A percentile compares a stretch with the other conserved stretches of the same genome.
Evolutionary conservation across 2,113 vertebrate genomes (phyloP).

Genomic region (Chaenocephalus aceratus): DNA sequence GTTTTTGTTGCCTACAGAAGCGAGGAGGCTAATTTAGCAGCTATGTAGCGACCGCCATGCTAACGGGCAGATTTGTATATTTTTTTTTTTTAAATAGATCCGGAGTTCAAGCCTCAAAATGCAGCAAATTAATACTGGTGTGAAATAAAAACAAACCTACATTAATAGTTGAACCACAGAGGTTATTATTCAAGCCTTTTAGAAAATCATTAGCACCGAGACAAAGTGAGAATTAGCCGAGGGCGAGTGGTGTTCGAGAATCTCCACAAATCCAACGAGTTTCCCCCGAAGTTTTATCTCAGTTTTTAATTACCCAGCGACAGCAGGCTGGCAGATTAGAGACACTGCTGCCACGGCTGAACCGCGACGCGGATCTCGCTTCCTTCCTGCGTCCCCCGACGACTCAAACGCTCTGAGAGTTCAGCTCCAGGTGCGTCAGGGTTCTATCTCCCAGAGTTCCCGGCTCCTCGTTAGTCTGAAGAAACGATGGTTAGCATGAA

Average conservation of each 20-base stretch:
- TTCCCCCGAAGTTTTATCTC: not conserved
- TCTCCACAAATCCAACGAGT: not conserved
- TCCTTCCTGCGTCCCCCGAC: not conserved
- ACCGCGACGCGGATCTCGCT: not conserved
- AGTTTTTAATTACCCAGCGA: not conserved
- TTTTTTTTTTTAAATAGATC: not conserved
- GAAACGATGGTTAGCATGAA: not conserved
- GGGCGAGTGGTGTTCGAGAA: not conserved
- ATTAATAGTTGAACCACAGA: constrained; percentile 10
- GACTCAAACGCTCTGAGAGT: not conserved
- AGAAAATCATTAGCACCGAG: constrained; percentile 55
- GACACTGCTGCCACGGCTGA: constrained; percentile 1
- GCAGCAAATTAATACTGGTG: constrained; percentile 26
- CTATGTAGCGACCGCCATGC: constrained; percentile 20
- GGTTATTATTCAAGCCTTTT: constrained; percentile 10
- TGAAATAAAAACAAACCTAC: constrained; percentile 24
- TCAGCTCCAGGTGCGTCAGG: constrained; percentile 15
- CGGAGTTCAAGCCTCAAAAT: constrained; percentile 19
- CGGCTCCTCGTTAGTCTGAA: not conserved
- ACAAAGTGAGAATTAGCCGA: constrained; percentile 18
- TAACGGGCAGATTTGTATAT: not conserved
- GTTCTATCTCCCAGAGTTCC: not conserved
- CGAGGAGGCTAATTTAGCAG: not conserved
- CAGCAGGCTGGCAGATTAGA: not conserved
- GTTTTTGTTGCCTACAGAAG: not conserved